Evolutionary conservation across 2,888 invertebrate species (phyloP).

Genomic region (Leptogaster cylindrica): DNA sequence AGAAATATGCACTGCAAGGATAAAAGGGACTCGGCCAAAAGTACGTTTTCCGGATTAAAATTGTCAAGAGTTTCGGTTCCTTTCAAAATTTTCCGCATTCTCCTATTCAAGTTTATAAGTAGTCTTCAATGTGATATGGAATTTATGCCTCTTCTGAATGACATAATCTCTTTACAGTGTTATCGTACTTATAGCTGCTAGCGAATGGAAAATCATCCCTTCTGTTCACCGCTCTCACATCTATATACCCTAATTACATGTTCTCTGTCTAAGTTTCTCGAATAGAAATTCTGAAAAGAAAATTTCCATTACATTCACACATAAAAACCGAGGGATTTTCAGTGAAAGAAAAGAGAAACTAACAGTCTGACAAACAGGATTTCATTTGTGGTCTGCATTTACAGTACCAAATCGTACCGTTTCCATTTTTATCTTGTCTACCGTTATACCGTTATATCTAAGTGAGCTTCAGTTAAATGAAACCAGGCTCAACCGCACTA

Average conservation of each 20-base stretch:
- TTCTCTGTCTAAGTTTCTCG: neutral
- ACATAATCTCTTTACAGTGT: too few species aligned
- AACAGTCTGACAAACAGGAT: constrained; percentile 10
- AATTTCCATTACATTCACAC: constrained; percentile 19
- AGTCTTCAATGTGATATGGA: too few species aligned
- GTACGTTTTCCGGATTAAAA: too few species aligned
- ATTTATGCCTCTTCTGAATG: too few species aligned
- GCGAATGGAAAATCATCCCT: too few species aligned
- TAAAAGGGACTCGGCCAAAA: too few species aligned
- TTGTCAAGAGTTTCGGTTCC: too few species aligned
- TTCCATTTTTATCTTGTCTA: constrained; percentile 3
- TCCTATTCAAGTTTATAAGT: too few species aligned
- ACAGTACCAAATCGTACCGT: neutral
- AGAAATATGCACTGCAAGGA: too few species aligned
- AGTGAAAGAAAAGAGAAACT: neutral
- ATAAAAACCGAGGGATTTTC: constrained; percentile 16
- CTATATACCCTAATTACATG: constrained; percentile 6
- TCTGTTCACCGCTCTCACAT: too few species aligned
- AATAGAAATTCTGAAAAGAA: constrained; percentile 1
- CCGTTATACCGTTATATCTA: neutral
- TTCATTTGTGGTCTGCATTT: neutral
- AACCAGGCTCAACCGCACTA: constrained; percentile 10
- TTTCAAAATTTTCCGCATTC: too few species aligned
- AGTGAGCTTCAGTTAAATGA: constrained; percentile 15
- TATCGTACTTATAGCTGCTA: too few species aligned